Evolutionary conservation across 2,113 vertebrate genomes (phyloP), one percentile per base, ranked within the genome.

Genomic region (Laticauda laticaudata): DNA sequence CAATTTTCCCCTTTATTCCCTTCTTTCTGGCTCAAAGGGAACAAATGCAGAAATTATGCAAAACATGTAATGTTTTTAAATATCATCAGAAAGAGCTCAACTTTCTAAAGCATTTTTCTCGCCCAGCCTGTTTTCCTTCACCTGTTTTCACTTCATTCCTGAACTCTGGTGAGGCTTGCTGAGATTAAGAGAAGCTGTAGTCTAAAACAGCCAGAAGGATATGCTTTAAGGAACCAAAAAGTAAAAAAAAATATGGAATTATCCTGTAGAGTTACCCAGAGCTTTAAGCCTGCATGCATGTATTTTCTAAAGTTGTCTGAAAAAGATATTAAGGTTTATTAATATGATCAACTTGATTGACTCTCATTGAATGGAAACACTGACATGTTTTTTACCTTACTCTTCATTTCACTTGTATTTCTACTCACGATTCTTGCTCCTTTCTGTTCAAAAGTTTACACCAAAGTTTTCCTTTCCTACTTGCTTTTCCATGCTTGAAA

Each of bases 401-500:
- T 39, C 34, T 81, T 81, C 34, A 21, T 81, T 4, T 39, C 7
- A 21, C 34, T 81, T 29, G 14, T 7, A 8, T 20, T 90, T 69
- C 26, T 5, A 53, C 45, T 55, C 51, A 2, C 8, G 4, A 4
- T 95, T 89, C n/a, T 94, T 54, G 85, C 3, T 1, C 0, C 53
- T 89, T 3, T 86, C 90, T 92, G 87, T 90, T 29, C 90, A 12
- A 56, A 75, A 89, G 93, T 86, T 55, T 69, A 86, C 81, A 23
- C n/a, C 88, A 54, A 69, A 91, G 0, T 2, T 75, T 56, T 89
- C 91, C 5, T 61, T 88, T 93, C 94, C 48, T 92, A 90, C 92
- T 92, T 93, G 59, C 4, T 91, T 92, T 86, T 95, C 95, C 95
- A 93, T 95, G 95, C 94, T 94, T 53, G 0, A 97, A 97, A 97